Evolutionary conservation across 2,113 vertebrate genomes (phyloP).

Genomic region (Hiodon alosoides): DNA sequence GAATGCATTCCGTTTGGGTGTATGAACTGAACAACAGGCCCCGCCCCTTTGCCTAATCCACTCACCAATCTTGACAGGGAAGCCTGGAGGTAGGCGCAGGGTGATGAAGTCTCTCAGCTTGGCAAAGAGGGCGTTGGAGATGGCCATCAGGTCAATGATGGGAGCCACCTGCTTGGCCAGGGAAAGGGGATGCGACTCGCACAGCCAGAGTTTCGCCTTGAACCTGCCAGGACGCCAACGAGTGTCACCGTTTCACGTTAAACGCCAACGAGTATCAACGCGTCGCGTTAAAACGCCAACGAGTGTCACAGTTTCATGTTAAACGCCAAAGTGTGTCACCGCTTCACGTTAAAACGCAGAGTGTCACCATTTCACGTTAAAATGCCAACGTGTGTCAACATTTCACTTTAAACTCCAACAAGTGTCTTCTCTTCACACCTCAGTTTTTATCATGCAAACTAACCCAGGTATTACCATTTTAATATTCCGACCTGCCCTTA

Average conservation of each 20-base stretch:
- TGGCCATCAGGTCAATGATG: conserved; percentile 97
- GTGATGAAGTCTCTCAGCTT: conserved; percentile 95
- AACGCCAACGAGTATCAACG: neutral
- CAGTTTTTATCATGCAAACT: too few species aligned
- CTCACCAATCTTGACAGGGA: conserved; percentile 92
- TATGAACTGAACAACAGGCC: too few species aligned
- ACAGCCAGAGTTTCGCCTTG: conserved; percentile 95
- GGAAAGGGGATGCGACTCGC: conserved; percentile 92
- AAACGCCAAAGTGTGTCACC: too few species aligned
- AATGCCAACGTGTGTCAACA: conserved; percentile 20
- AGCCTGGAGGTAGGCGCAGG: conserved; percentile 87
- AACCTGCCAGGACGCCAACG: conserved; percentile 67
- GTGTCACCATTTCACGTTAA: neutral
- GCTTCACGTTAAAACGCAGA: conserved; percentile 12
- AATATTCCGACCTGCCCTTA: too few species aligned
- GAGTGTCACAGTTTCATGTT: neutral
- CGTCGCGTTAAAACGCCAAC: neutral
- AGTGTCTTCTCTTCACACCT: neutral
- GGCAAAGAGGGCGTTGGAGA: conserved; percentile 91
- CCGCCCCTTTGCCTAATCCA: neutral
- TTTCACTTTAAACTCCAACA: neutral
- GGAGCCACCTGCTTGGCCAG: conserved; percentile 90
- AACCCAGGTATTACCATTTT: too few species aligned
- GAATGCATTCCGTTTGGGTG: too few species aligned
- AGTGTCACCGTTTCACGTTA: neutral